Evolutionary conservation across 1,140 invertebrate species (phyloP).

Genomic region (Heliconius eleuchia): DNA sequence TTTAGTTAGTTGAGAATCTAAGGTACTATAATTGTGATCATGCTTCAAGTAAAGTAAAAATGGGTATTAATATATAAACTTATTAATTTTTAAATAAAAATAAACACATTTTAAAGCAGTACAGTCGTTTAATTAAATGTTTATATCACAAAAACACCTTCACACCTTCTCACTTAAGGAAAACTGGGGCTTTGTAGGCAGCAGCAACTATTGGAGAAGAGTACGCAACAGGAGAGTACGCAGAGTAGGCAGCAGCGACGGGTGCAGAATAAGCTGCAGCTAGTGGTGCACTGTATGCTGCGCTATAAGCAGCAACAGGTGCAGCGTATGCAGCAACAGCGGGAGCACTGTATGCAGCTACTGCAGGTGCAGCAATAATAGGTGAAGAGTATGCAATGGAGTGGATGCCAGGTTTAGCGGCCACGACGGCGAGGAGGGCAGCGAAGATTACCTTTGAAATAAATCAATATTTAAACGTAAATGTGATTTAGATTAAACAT

Average conservation of each 20-base stretch:
- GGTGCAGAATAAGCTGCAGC: conserved; percentile 41
- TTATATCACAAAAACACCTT: not conserved
- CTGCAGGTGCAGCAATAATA: conserved; percentile 42
- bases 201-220: conserved; percentile 48
- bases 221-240: conserved; percentile 55
- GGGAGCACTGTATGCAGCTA: conserved; percentile 49
- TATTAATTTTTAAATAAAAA: not conserved
- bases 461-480: conserved; percentile 4
- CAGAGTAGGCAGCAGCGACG: conserved; percentile 51
- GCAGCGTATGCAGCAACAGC: conserved; percentile 44
- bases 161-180: conserved; percentile 36
- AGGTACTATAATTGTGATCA: no score
- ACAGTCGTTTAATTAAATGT: conserved; percentile 32
- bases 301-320: conserved; percentile 40
- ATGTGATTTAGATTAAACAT: not conserved
- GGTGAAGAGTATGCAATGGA: conserved; percentile 62
- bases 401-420: conserved; percentile 67
- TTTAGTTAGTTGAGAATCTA: not conserved
- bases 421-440: conserved; percentile 57
- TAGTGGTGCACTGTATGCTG: conserved; percentile 38
- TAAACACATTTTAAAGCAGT: not conserved
- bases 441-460: conserved; percentile 55
- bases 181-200: conserved; percentile 47
- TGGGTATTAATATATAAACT: not conserved
- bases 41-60: no score